Evolutionary conservation across 1,140 invertebrate genomes (phyloP).

Genomic region (Macrosteles quadrilineatus): DNA sequence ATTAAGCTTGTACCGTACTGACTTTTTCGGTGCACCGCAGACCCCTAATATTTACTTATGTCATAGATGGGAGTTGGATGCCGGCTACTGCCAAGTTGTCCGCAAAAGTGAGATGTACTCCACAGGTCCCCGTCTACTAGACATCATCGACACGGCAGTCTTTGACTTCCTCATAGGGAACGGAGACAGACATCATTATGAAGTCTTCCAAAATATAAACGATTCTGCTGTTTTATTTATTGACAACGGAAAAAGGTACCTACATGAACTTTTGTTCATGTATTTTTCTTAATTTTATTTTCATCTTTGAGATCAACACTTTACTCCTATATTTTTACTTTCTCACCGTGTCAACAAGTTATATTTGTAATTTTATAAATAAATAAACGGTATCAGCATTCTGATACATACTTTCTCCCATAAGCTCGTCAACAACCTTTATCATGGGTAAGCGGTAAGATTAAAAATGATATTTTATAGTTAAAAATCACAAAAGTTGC

Average conservation of each 20-base stretch:
- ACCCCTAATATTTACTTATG: too few relatives aligned
- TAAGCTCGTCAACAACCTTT: too few relatives aligned
- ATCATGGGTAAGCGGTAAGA: too few relatives aligned
- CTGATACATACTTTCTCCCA: too few relatives aligned
- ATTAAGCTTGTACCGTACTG: too few relatives aligned
- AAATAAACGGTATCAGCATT: not conserved
- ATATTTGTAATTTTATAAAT: not conserved
- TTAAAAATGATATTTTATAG: too few relatives aligned
- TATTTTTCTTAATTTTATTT: too few relatives aligned
- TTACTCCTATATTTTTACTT: not conserved
- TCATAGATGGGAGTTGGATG: slow-evolving; percentile 81
- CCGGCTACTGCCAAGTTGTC: slow-evolving; percentile 76
- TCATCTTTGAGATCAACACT: too few relatives aligned
- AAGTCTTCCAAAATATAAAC: slow-evolving; percentile 60
- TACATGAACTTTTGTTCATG: not conserved
- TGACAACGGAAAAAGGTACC: slow-evolving; percentile 90
- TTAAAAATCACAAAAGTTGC: too few relatives aligned
- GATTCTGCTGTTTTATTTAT: slow-evolving; percentile 75
- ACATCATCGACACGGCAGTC: slow-evolving; percentile 83
- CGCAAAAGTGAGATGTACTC: slow-evolving; percentile 43
- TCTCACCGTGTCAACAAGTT: not conserved
- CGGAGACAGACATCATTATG: slow-evolving; percentile 92
- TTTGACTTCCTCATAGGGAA: slow-evolving; percentile 96
- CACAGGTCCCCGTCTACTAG: slow-evolving; percentile 64
- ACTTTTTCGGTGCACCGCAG: too few relatives aligned